These are phyloP conservation scores for Hypomecis punctinalis DNA, from an alignment of 2,888 invertebrate species.

Conservation along the genomic window DNA sequence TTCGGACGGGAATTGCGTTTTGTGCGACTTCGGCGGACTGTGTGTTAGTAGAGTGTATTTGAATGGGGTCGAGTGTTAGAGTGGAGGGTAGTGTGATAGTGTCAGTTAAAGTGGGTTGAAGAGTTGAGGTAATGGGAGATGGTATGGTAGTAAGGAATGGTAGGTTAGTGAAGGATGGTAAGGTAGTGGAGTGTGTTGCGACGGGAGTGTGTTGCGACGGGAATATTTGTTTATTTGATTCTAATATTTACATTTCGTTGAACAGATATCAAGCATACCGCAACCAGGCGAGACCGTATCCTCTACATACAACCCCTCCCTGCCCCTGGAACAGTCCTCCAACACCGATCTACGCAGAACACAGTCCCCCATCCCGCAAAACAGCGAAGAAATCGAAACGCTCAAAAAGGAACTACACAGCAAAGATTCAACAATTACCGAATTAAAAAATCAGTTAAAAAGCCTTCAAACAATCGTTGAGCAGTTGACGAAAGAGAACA, in stretches of 20 bases:
- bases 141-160: too few relatives aligned
- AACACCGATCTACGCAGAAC: conserved; percentile 49
- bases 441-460: conserved; percentile 86
- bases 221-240: too few relatives aligned
- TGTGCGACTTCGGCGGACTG: too few relatives aligned
- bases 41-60: too few relatives aligned
- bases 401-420: conserved; percentile 85
- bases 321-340: conserved; percentile 64
- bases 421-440: conserved; percentile 87
- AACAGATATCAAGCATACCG: conserved; percentile 65
- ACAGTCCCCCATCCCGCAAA: conserved; percentile 51
- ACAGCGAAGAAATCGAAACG: conserved; percentile 61
- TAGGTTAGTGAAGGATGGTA: too few relatives aligned
- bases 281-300: conserved; percentile 72
- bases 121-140: too few relatives aligned
- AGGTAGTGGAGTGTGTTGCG: too few relatives aligned
- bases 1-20: too few relatives aligned
- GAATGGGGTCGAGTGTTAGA: too few relatives aligned
- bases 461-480: conserved; percentile 89
- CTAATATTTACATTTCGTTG: conserved; percentile 8
- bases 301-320: conserved; percentile 71
- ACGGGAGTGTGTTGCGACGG: too few relatives aligned
- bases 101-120: too few relatives aligned
- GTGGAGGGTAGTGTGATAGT: too few relatives aligned
- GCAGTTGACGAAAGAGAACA: conserved; percentile 92